Evolutionary conservation across 2,888 invertebrate species (phyloP), one percentile per base, ranked within the genome.

Genomic region (Cheilosia scutellata): DNA sequence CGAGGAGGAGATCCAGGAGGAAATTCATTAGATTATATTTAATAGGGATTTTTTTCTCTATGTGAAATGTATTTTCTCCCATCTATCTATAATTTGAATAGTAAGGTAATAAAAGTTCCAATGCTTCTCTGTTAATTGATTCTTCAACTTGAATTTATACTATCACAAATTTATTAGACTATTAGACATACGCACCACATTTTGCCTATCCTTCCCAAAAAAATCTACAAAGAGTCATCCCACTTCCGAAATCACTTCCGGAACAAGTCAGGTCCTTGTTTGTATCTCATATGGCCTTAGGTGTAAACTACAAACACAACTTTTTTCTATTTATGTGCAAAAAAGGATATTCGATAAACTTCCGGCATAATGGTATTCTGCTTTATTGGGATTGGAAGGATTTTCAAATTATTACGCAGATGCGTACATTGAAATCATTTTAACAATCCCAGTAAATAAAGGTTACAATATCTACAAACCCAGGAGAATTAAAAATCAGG

Each of bases 1-100:
- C 16, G 90, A 91, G 40, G 92, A 92, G 33, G 92, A 92, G 78
- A 92, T 92, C 72, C 89, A 90, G 83, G 92, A 92, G 79, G 92
- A 91, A 49, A 88, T 92, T n/a, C 72, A 16, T 20, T 47, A 16
- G 20, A 20, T 20, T 20, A 2, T 20, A n/a, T n/a, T n/a, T n/a
- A 20, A 20, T 20, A 1, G 20, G 20, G 20, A 20, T 20, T 20
- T 20, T 20, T 20, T 20, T 20, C 20, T 20, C 20, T 20, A 0
- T 20, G 20, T 20, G 20, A 20, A 20, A 20, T 20, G 20, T 20
- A 20, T 20, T 20, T 20, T 20, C 20, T 20, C 20, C 2, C 20
- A 20, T 20, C 20, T 20, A 20, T 20, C 20, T 20, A 20, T 20
- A 0, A 20, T 0, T 20, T 1, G 2, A 0, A 20, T 20, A 20